phyloP scores from a whole-genome alignment of 2,888 invertebrate species.

The Ormyrus rosae region DNA sequence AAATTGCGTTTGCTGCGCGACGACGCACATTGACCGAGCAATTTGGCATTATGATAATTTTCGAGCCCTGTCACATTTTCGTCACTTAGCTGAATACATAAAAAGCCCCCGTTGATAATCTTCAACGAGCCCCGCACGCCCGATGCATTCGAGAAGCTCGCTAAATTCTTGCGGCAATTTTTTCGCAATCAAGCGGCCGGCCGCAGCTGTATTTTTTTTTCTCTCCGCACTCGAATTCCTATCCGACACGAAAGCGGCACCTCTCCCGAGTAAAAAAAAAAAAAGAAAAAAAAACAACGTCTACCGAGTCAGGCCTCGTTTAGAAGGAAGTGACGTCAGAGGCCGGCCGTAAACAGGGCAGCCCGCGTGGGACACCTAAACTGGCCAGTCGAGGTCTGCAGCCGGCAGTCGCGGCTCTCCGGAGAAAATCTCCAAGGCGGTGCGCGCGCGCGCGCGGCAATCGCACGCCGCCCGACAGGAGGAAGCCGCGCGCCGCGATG shows the following conservation, averaged over 20 bases:
- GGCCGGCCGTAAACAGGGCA: slow-evolving; percentile 34
- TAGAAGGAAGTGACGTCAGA: slow-evolving; percentile 73
- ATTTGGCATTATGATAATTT: slow-evolving; percentile 53
- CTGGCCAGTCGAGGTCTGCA: slow-evolving; percentile 32
- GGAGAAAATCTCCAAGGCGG: slow-evolving; percentile 20
- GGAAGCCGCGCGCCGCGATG: slow-evolving; percentile 67
- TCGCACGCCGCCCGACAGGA: slow-evolving; percentile 54
- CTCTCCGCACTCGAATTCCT: background rate
- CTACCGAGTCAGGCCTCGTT: slow-evolving; percentile 56
- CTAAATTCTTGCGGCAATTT: slow-evolving; percentile 18
- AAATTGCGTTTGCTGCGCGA: slow-evolving; percentile 65
- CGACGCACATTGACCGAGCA: slow-evolving; percentile 33
- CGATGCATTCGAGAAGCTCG: background rate
- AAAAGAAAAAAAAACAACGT: slow-evolving; percentile 9
- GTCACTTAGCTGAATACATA: slow-evolving; percentile 38
- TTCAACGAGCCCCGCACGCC: background rate
- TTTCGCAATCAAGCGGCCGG: background rate
- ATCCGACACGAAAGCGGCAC: background rate
- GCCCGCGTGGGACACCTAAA: slow-evolving; percentile 48
- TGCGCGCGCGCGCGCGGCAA: slow-evolving; percentile 5
- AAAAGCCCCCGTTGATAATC: slow-evolving; percentile 23
- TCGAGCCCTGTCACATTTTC: slow-evolving; percentile 49
- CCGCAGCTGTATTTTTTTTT: background rate
- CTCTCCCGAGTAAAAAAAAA: slow-evolving; percentile 6
- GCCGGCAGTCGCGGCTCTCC: background rate